phyloP scores from a whole-genome alignment of 2,113 vertebrate species.

The Glareola pratincola region DNA sequence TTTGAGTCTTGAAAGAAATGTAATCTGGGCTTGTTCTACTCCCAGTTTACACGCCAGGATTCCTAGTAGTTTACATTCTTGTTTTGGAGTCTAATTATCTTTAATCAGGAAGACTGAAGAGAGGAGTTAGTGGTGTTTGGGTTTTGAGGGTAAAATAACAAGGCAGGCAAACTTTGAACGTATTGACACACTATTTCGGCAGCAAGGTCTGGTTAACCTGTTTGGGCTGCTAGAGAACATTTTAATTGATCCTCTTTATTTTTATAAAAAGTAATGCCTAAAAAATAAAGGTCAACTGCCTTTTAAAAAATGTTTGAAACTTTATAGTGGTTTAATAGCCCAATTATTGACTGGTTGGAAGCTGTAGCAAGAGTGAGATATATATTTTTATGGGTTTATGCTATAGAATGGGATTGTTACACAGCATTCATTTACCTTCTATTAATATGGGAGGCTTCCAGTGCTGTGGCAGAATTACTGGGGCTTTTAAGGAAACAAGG shows the following conservation, averaged over 20 bases:
- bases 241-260: slow-evolving; percentile 25
- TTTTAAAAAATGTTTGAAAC: background rate
- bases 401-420: background rate
- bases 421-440: background rate
- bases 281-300: background rate
- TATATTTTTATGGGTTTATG: slow-evolving; percentile 57
- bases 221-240: background rate
- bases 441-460: background rate
- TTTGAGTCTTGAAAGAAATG: background rate
- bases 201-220: background rate
- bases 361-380: background rate
- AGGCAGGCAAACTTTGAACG: background rate
- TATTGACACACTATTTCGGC: background rate
- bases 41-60: background rate
- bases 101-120: slow-evolving; percentile 30
- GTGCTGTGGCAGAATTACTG: background rate
- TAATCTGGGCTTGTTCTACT: background rate
- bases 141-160: background rate
- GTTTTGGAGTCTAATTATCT: slow-evolving; percentile 34
- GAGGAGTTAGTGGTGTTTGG: background rate
- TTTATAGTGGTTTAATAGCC: background rate
- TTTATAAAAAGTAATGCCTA: slow-evolving; percentile 35
- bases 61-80: slow-evolving; percentile 51
- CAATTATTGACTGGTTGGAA: slow-evolving; percentile 17
- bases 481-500: background rate